Conservation (phyloP, 2,888 invertebrate species). For the Quadriops clusia region DNA sequence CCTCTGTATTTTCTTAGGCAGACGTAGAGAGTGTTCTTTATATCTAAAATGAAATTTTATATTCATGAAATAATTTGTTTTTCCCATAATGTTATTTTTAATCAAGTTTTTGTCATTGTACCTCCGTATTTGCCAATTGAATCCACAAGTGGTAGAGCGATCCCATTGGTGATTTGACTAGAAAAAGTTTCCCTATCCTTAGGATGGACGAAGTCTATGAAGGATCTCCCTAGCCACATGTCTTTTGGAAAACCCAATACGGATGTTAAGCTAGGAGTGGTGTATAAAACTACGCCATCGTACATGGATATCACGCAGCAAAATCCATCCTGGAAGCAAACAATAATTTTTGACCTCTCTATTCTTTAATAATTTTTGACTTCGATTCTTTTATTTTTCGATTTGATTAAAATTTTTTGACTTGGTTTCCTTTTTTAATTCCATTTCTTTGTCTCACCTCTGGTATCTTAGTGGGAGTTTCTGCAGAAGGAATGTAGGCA, state of each 20-base stretch:
- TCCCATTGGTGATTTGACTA: slow-evolving; percentile 58
- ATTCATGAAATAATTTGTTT: slow-evolving; percentile 4
- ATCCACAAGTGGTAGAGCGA: slow-evolving; percentile 48
- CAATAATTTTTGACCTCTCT: slow-evolving; percentile 1
- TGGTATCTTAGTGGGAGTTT: slow-evolving; percentile 19
- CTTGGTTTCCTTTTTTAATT: not conserved
- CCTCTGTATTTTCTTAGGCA: slow-evolving; percentile 56
- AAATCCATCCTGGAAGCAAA: slow-evolving; percentile 54
- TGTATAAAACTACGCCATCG: slow-evolving; percentile 69
- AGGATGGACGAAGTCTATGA: slow-evolving; percentile 78
- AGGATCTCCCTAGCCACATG: slow-evolving; percentile 76
- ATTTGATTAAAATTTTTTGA: not conserved
- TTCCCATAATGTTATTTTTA: not conserved
- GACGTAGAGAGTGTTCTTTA: slow-evolving; percentile 45
- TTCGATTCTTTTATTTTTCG: not conserved
- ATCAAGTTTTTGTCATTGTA: slow-evolving; percentile 14
- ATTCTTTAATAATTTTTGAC: slow-evolving; percentile 4
- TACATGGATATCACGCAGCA: slow-evolving; percentile 72
- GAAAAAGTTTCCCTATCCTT: slow-evolving; percentile 63
- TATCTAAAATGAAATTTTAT: slow-evolving; percentile 27
- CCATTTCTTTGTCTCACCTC: slow-evolving; percentile 20
- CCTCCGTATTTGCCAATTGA: slow-evolving; percentile 33
- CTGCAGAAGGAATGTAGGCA: slow-evolving; percentile 12
- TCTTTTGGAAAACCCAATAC: slow-evolving; percentile 69
- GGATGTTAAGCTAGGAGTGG: slow-evolving; percentile 54